Base-by-base conservation (phyloP, 1,140 invertebrate genomes). In the Drosophila orosa region DNA sequence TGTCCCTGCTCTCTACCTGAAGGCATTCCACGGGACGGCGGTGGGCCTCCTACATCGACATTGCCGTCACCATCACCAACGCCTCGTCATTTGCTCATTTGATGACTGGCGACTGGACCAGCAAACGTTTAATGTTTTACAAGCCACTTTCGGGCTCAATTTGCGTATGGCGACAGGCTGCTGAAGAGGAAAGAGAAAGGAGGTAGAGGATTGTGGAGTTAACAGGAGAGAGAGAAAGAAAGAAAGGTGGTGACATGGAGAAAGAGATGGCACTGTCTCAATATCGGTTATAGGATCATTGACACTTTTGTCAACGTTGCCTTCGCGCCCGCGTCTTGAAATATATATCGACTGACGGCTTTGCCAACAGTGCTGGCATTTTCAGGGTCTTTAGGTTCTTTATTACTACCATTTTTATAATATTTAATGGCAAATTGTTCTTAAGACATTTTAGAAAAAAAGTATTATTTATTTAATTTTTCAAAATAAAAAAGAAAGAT, bases 261-360 rank as follows among this genome's bases (percentile, higher is more conserved):
- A 66, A 63, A 24, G 37, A 29, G 55, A 39, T 29, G 44, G 15
- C 71, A 42, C 47, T 67, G 68, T 74, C 77, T 80, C 63, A 90
- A 89, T 90, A 89, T 89, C 84, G 85, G 85, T 89, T 89, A 89
- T 89, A 89, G 84, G 84, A 89, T 89, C 84, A 89, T 89, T 89
- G 84, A 90, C 85, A 89, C 84, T 90, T 89, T 89, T 71, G 67
- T 71, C 65, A 56, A 9, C 60, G 65, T 61, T 31, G 50, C 48
- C 48, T 52, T 52, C 54, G 76, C 78, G 78, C 67, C 78, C 60
- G 31, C 59, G 17, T 27, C 73, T 56, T 44, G 15, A 48, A 67
- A 42, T 54, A 54, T 40, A 54, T 50, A n/a, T 31, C 25, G 29
- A 35, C 37, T 19, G 29, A 37, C 48, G 55, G 68, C 7, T 27